Evolutionary conservation across 2,888 invertebrate species (phyloP).

Genomic region (Thelaira solivaga): DNA sequence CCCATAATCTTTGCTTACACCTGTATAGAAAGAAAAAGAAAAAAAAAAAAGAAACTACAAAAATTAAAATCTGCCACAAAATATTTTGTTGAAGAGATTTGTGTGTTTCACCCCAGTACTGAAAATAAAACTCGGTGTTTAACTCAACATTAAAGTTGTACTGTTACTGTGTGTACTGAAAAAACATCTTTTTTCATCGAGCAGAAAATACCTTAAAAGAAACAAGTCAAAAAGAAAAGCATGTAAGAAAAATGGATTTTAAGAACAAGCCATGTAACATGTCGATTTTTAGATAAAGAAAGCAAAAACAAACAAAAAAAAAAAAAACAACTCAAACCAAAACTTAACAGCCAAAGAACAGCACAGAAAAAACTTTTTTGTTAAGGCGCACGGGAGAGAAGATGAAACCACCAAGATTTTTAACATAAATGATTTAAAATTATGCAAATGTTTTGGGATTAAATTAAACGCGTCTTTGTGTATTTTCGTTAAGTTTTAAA

Average conservation of each 20-base stretch:
- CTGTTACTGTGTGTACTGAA: background rate
- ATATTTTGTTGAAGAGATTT: background rate
- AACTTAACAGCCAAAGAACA: background rate
- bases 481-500: constrained; percentile 12
- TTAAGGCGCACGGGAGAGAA: background rate
- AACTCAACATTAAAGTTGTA: constrained; percentile 17
- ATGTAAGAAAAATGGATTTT: constrained; percentile 19
- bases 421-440: constrained; percentile 69
- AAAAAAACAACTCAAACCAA: background rate
- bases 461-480: constrained; percentile 67
- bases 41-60: too few relatives aligned
- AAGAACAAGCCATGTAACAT: constrained; percentile 22
- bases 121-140: background rate
- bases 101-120: too few relatives aligned
- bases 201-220: background rate
- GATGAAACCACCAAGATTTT: constrained; percentile 7
- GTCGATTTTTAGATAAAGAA: background rate
- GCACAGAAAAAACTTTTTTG: background rate
- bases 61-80: constrained; percentile 15
- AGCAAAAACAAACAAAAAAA: background rate
- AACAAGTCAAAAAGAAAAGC: background rate
- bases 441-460: constrained; percentile 73
- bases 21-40: too few relatives aligned
- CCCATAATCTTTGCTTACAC: too few relatives aligned
- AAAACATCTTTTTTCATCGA: background rate